Evolutionary conservation across 2,113 vertebrate genomes (phyloP), one percentile per base, ranked within the genome.

Genomic region (Vicugna pacos): DNA sequence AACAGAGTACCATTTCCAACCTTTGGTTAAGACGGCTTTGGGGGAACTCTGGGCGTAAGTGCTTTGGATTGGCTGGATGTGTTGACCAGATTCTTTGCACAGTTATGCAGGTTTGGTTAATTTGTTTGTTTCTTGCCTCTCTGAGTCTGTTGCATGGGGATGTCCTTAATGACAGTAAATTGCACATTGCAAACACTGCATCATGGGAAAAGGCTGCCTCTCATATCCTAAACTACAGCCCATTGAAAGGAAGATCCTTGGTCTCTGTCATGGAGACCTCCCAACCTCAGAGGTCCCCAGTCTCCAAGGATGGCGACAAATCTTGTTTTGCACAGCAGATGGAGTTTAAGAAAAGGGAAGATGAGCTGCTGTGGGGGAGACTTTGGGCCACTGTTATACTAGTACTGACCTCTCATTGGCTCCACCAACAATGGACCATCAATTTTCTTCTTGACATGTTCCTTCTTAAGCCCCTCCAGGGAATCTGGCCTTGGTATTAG

Each of bases 401-500:
- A 8, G 20, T 17, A 13, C 79, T n/a, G 42, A 92, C 54, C 83
- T 95, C 80, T 87, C 64, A 52, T 28, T 72, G 62, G 69, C 58
- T 90, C n/a, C 11, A 1, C 91, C 54, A 72, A 69, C 58, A 76
- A 76, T 3, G 1, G 79, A 10, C 80, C 54, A 48, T 86, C 35
- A 10, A 92, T 97, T 92, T 90, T 81, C 95, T 81, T 77, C 69
- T 72, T 83, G 67, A 56, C 87, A 75, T 15, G 20, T 24, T 94
- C 54, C 75, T 89, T 77, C 93, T 89, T 65, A 94, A 95, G 26
- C 10, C 22, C 42, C 89, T 56, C 93, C 22, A 85, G 93, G 95
- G 97, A 96, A 79, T 83, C 56, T 48, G 70, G 42, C 35, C 94
- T 97, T 88, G 97, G 91, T 94, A 95, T 94, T 94, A 94, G 95